Percentiles rank a stretch among this genome's conserved stretches.
phyloP scores from a whole-genome alignment of 2,797 vertebrate genomes.

The Petrocephalus sullivani region DNA sequence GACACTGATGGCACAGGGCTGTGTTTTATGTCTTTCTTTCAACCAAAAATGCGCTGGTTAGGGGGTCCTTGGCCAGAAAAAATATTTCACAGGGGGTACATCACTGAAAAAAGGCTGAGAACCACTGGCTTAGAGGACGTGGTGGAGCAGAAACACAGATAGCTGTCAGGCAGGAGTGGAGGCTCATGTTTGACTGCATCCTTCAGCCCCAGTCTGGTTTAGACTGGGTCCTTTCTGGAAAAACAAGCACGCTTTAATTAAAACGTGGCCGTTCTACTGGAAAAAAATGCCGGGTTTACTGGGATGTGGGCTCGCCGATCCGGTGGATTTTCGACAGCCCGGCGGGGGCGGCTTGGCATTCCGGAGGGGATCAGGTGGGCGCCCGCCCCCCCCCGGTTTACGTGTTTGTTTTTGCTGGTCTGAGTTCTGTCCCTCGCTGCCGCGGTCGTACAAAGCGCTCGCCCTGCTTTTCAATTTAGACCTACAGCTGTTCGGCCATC shows the following conservation, averaged over 20 bases:
- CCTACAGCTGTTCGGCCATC: background rate
- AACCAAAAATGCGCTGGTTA: no score
- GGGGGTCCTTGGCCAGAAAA: no score
- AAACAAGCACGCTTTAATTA: slow-evolving; percentile 2
- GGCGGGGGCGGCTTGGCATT: background rate
- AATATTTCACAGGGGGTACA: no score
- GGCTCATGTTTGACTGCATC: background rate
- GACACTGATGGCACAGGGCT: no score
- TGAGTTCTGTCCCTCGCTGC: background rate
- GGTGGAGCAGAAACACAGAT: background rate
- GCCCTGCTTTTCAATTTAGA: background rate
- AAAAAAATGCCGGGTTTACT: background rate
- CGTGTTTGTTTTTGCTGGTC: slow-evolving; percentile 1
- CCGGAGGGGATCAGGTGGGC: background rate
- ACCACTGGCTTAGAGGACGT: background rate
- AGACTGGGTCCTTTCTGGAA: background rate
- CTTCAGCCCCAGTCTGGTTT: background rate
- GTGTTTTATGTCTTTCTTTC: no score
- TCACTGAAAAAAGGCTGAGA: no score
- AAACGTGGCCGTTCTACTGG: background rate
- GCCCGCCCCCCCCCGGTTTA: background rate
- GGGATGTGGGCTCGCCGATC: background rate
- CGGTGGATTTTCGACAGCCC: background rate
- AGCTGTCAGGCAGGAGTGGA: background rate
- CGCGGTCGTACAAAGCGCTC: background rate